Percentiles rank a stretch among this genome's conserved stretches.
These are phyloP conservation scores for Idaea aversata DNA, from an alignment of 2,888 invertebrate genomes.

Conservation along the genomic window DNA sequence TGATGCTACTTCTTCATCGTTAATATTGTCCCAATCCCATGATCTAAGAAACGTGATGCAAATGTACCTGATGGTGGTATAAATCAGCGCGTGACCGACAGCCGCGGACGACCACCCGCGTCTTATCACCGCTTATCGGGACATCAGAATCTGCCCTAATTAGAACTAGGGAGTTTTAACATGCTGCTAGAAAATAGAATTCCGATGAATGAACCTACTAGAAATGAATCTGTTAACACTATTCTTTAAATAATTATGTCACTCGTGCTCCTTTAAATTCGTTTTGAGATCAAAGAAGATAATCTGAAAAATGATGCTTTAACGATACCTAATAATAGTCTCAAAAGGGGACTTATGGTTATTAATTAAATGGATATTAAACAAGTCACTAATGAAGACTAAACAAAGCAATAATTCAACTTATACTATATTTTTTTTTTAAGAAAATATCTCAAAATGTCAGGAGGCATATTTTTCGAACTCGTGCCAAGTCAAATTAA, in stretches of 20 bases:
- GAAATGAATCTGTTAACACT: background rate
- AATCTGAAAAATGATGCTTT: background rate
- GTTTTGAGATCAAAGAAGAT: background rate
- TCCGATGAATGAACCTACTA: too few relatives aligned
- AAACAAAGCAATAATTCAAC: background rate
- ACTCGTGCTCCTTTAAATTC: background rate
- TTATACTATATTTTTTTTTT: background rate
- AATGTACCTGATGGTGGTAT: background rate
- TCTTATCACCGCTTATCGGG: slow-evolving; percentile 40
- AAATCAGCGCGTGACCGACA: slow-evolving; percentile 5
- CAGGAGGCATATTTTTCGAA: background rate
- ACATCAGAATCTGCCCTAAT: slow-evolving; percentile 47
- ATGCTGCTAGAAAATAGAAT: background rate
- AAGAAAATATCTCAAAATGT: background rate
- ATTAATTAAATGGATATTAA: background rate
- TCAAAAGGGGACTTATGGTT: background rate
- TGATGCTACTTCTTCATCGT: background rate
- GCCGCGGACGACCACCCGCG: slow-evolving; percentile 41
- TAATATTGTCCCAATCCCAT: background rate
- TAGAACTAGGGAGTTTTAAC: slow-evolving; percentile 30
- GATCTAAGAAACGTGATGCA: background rate
- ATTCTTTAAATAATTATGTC: background rate
- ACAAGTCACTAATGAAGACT: background rate
- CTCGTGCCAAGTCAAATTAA: background rate
- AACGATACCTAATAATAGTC: background rate